These are phyloP conservation scores for Xanthia icteritia DNA, from an alignment of 2,888 invertebrate genomes.

Conservation along the genomic window DNA sequence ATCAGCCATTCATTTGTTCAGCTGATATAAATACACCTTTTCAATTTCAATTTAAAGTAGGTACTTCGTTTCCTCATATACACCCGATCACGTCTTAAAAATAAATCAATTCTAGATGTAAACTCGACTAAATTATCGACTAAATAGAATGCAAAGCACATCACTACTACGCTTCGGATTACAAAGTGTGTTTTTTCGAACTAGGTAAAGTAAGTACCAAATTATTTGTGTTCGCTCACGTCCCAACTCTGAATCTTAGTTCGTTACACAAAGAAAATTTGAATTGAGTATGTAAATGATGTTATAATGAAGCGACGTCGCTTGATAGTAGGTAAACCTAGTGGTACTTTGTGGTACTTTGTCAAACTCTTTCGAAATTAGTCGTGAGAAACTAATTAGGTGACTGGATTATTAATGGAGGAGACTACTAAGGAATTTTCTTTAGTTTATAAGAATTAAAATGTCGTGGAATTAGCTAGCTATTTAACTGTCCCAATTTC, in stretches of 20 bases:
- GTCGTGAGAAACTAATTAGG: conserved; percentile 36
- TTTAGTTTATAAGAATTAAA: neutral
- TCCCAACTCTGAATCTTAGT: conserved; percentile 67
- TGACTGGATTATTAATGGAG: neutral
- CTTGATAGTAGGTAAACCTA: conserved; percentile 40
- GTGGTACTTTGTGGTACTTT: conserved; percentile 59
- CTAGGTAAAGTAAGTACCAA: conserved; percentile 42
- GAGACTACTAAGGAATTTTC: neutral
- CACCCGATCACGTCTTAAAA: conserved; percentile 10
- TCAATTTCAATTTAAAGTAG: no score
- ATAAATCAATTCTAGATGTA: neutral
- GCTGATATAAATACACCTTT: neutral
- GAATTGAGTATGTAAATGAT: conserved; percentile 73
- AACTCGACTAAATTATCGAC: conserved; percentile 38
- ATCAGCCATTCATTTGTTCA: neutral
- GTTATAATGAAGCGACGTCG: conserved; percentile 69
- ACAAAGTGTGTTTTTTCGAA: conserved; percentile 50
- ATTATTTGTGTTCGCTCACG: conserved; percentile 71
- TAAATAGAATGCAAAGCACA: conserved; percentile 48
- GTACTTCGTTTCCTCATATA: conserved; percentile 29
- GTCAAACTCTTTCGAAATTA: conserved; percentile 50
- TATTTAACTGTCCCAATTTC: neutral
- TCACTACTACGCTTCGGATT: conserved; percentile 48
- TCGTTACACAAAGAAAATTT: conserved; percentile 59
- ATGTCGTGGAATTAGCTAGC: neutral